Evolutionary conservation across 2,113 vertebrate species (phyloP).

Genomic region (Leptobrachium leishanense): DNA sequence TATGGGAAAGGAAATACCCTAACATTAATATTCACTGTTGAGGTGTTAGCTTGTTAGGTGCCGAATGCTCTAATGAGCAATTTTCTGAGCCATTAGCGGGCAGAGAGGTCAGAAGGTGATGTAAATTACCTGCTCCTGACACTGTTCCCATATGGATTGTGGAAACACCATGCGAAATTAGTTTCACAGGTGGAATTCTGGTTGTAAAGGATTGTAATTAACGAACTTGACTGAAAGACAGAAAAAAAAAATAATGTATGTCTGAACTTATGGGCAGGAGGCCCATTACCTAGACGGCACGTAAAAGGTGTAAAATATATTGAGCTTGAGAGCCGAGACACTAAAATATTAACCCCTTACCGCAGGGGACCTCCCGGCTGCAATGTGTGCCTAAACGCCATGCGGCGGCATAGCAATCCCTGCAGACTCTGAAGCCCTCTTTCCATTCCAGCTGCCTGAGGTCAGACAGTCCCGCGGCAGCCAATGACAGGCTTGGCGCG

Average conservation of each 20-base stretch:
- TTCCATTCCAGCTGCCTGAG: no score
- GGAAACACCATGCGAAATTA: background rate
- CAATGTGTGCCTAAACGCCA: no score
- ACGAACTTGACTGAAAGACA: background rate
- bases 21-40: constrained; percentile 10
- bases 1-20: constrained; percentile 9
- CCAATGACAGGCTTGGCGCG: no score
- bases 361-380: no score
- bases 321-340: no score
- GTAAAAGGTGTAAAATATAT: no score
- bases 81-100: constrained; percentile 36
- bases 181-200: background rate
- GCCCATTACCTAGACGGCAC: no score
- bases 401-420: no score
- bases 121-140: constrained; percentile 11
- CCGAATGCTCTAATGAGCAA: constrained; percentile 38
- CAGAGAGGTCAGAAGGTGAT: constrained; percentile 31
- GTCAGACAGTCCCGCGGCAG: no score
- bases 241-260: background rate
- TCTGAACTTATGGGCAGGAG: no score
- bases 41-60: constrained; percentile 32
- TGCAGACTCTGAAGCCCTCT: no score
- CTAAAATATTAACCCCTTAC: no score
- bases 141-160: constrained; percentile 13
- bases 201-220: background rate